Evolutionary conservation across 2,113 vertebrate species (phyloP).

Genomic region (Callorhinus ursinus): DNA sequence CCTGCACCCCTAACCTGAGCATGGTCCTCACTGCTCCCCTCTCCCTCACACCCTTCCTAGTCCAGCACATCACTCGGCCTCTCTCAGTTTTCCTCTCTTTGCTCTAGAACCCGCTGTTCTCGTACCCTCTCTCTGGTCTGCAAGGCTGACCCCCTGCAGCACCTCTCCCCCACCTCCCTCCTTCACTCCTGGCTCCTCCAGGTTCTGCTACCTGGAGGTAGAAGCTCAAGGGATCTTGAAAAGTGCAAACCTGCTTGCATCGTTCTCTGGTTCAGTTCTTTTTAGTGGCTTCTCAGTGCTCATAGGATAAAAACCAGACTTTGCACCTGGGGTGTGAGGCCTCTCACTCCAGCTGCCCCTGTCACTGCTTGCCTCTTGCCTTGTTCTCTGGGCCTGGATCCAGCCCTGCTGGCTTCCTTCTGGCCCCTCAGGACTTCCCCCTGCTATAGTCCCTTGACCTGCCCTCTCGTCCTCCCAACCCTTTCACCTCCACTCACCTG

Average conservation of each 20-base stretch:
- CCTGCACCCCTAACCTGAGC: too few species aligned
- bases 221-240: neutral
- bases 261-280: neutral
- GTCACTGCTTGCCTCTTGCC: too few species aligned
- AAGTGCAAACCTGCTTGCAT: neutral
- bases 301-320: neutral
- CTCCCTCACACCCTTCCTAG: neutral
- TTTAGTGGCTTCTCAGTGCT: neutral
- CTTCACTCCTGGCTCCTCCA: neutral
- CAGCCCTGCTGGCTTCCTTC: neutral
- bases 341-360: neutral
- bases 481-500: too few species aligned
- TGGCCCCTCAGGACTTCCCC: too few species aligned
- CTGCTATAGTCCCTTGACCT: neutral
- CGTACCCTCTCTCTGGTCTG: too few species aligned
- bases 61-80: fast-evolving
- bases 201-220: neutral
- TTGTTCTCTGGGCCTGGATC: neutral
- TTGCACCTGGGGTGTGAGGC: neutral
- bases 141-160: neutral
- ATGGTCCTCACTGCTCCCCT: fast-evolving
- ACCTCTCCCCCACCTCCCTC: neutral
- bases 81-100: fast-evolving
- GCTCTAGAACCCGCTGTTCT: neutral
- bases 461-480: neutral